phyloP scores from a whole-genome alignment of 2,113 vertebrate species.

The Aix galericulata region DNA sequence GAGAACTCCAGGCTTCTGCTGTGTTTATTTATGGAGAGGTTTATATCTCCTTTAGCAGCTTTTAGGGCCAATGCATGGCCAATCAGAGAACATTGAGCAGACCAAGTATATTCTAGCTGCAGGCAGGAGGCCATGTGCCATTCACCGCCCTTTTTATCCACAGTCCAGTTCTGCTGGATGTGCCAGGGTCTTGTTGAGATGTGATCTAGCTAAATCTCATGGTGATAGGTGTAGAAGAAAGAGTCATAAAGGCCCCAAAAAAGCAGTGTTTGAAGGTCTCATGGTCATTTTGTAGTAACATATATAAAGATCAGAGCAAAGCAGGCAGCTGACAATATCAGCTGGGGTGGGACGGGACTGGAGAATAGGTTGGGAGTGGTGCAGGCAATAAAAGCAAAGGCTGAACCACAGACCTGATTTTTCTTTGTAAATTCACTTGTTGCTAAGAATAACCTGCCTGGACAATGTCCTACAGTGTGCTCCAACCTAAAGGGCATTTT shows the following conservation, averaged over 20 bases:
- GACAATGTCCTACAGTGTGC: slow-evolving; percentile 35
- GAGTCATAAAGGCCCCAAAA: neutral
- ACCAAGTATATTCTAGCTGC: neutral
- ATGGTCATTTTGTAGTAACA: neutral
- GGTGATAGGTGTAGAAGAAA: accelerated
- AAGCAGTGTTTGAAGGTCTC: neutral
- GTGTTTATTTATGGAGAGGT: neutral
- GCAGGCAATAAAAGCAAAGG: neutral
- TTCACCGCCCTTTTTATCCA: neutral
- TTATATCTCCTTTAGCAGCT: neutral
- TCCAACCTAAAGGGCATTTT: slow-evolving; percentile 53
- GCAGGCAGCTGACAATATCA: neutral
- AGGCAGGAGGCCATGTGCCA: accelerated
- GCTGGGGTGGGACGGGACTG: neutral
- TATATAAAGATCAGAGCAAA: neutral
- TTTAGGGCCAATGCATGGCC: neutral
- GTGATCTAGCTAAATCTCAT: neutral
- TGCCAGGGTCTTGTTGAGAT: neutral
- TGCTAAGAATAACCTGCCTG: slow-evolving; percentile 67
- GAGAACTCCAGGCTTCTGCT: neutral
- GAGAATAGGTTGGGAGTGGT: neutral
- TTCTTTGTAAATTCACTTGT: slow-evolving; percentile 15
- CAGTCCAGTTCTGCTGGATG: neutral
- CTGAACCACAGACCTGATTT: slow-evolving; percentile 3
- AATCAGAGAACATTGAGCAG: neutral